Conservation (phyloP, 1,140 invertebrate genomes). For the Tenebrio molitor region DNA sequence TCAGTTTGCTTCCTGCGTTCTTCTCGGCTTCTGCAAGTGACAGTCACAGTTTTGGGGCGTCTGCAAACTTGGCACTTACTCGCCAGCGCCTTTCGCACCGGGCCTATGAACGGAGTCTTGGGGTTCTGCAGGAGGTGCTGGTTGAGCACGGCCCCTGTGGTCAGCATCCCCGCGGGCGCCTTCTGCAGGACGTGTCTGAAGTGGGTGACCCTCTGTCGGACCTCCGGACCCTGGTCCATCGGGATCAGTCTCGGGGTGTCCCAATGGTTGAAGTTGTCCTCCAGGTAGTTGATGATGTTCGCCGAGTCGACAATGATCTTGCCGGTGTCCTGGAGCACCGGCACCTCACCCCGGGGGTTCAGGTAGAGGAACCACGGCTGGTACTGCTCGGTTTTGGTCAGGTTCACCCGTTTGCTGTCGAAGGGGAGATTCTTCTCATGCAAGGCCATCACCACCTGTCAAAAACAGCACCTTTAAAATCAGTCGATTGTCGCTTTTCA, state of each 20-base stretch:
- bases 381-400: slow-evolving; percentile 80
- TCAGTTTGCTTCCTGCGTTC: slow-evolving; percentile 70
- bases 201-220: slow-evolving; percentile 67
- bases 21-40: slow-evolving; percentile 69
- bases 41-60: not conserved
- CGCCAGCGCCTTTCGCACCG: slow-evolving; percentile 73
- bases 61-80: slow-evolving; percentile 66
- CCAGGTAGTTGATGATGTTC: slow-evolving; percentile 82
- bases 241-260: slow-evolving; percentile 70
- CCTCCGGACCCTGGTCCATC: slow-evolving; percentile 66
- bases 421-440: slow-evolving; percentile 82
- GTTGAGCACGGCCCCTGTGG: slow-evolving; percentile 78
- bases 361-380: slow-evolving; percentile 79
- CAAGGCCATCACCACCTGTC: slow-evolving; percentile 79
- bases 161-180: slow-evolving; percentile 75
- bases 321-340: slow-evolving; percentile 79
- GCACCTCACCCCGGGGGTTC: slow-evolving; percentile 86
- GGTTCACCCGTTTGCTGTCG: slow-evolving; percentile 74
- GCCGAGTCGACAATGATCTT: slow-evolving; percentile 80
- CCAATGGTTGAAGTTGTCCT: slow-evolving; percentile 77
- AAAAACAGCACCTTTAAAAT: not conserved
- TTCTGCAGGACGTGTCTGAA: slow-evolving; percentile 75
- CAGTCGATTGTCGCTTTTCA: slow-evolving; percentile 50
- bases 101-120: slow-evolving; percentile 76
- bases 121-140: slow-evolving; percentile 74